A percentile compares a stretch with the other conserved stretches of the same genome.
Conservation (phyloP, 2,888 invertebrate genomes). For the Epinotia demarniana region DNA sequence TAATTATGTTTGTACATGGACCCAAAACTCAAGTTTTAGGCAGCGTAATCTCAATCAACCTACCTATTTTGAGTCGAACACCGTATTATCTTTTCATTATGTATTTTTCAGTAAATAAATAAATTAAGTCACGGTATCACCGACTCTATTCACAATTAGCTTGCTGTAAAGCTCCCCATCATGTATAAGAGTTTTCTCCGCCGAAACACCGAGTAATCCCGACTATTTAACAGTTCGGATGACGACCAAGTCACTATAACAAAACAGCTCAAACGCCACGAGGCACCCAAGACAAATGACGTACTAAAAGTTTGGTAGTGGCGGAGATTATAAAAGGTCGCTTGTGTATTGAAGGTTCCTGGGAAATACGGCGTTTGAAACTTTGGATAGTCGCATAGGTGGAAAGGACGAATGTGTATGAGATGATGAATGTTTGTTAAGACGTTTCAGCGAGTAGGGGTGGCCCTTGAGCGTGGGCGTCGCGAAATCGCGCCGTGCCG, state of each 20-base stretch:
- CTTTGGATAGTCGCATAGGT: neutral
- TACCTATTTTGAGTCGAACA: neutral
- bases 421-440: neutral
- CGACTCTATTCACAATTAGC: slow-evolving; percentile 25
- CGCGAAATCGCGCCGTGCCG: slow-evolving; percentile 48
- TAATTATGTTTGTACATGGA: too few species aligned
- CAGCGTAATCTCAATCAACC: too few species aligned
- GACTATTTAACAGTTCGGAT: slow-evolving; percentile 42
- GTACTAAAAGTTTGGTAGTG: neutral
- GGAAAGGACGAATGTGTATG: slow-evolving; percentile 8
- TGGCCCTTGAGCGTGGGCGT: slow-evolving; percentile 32
- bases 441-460: slow-evolving; percentile 43
- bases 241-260: slow-evolving; percentile 11
- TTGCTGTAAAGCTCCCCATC: slow-evolving; percentile 9
- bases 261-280: neutral
- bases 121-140: neutral
- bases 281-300: neutral
- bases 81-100: too few species aligned
- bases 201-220: slow-evolving; percentile 25
- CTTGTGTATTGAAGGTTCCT: neutral
- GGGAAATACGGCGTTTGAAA: neutral
- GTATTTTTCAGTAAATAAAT: too few species aligned
- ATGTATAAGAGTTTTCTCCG: neutral
- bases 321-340: neutral
- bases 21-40: too few species aligned